phyloP scores from a whole-genome alignment of 1,140 invertebrate species.

The Halictus rubicundus region DNA sequence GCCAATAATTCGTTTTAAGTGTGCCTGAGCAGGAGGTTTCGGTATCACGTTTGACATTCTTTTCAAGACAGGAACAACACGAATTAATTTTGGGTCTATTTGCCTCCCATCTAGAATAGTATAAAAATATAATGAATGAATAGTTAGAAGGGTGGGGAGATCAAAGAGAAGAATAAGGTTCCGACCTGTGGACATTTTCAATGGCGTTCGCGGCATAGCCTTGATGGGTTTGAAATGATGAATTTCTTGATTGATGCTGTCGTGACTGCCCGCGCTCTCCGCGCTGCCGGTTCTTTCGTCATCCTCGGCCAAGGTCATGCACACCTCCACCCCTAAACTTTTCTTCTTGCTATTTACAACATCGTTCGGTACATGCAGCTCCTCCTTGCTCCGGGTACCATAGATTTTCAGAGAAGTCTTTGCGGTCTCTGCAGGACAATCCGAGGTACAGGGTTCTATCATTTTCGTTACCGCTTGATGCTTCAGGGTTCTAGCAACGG shows the following conservation, averaged over 20 bases:
- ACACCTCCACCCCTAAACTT: constrained; percentile 75
- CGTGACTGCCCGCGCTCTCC: constrained; percentile 80
- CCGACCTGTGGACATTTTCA: constrained; percentile 72
- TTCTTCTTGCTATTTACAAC: constrained; percentile 79
- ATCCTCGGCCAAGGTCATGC: constrained; percentile 67
- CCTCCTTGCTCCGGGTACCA: constrained; percentile 79
- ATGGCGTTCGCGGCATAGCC: constrained; percentile 79
- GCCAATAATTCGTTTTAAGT: constrained; percentile 72
- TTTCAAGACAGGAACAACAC: constrained; percentile 74
- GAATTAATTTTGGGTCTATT: constrained; percentile 77
- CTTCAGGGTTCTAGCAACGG: constrained; percentile 66
- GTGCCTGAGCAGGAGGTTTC: constrained; percentile 71
- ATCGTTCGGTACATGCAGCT: constrained; percentile 81
- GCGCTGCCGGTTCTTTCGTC: constrained; percentile 75
- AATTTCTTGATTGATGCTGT: constrained; percentile 83
- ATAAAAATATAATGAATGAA: background rate
- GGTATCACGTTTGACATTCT: constrained; percentile 65
- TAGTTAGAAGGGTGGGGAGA: too few species aligned
- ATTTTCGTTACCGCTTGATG: constrained; percentile 60
- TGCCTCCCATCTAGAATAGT: constrained; percentile 74
- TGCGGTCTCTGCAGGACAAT: constrained; percentile 66
- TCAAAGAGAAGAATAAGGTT: background rate
- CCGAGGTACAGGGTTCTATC: constrained; percentile 58
- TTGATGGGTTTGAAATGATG: constrained; percentile 83
- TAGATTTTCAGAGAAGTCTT: constrained; percentile 75